phyloP scores from a whole-genome alignment of 2,888 invertebrate genomes.

The Sarcophaga subvicina region DNA sequence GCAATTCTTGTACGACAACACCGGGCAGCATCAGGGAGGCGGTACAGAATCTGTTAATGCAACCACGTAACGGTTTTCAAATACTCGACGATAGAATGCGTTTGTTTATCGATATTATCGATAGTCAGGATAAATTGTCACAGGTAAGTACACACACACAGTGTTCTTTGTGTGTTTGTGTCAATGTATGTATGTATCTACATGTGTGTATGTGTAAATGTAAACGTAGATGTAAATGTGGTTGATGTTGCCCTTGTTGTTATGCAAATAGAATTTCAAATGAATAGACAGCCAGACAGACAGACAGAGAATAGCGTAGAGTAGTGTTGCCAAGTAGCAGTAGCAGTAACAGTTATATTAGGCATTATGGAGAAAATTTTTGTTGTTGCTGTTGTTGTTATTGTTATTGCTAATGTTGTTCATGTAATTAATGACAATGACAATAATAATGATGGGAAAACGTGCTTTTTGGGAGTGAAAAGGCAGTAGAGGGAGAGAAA shows the following conservation, averaged over 20 bases:
- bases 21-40: conserved; percentile 87
- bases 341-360: too few relatives aligned
- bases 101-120: conserved; percentile 91
- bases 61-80: conserved; percentile 89
- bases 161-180: not conserved
- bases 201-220: not conserved
- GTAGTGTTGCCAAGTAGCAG: not conserved
- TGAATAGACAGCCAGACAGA: not conserved
- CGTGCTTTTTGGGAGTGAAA: too few relatives aligned
- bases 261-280: conserved; percentile 3
- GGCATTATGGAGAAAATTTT: too few relatives aligned
- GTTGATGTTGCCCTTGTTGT: not conserved
- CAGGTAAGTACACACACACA: conserved; percentile 84
- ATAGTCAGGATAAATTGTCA: conserved; percentile 91
- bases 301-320: not conserved
- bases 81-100: conserved; percentile 90
- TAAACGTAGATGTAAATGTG: not conserved
- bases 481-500: too few relatives aligned
- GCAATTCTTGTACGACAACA: conserved; percentile 82
- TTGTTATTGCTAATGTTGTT: not conserved
- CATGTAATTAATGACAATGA: not conserved
- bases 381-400: too few relatives aligned
- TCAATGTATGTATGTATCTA: too few relatives aligned
- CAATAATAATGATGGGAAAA: not conserved
- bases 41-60: conserved; percentile 86